A percentile compares a stretch with the other conserved stretches of the same genome.
Conservation (phyloP, 2,113 vertebrate genomes). For the Cryptotis parvus region DNA sequence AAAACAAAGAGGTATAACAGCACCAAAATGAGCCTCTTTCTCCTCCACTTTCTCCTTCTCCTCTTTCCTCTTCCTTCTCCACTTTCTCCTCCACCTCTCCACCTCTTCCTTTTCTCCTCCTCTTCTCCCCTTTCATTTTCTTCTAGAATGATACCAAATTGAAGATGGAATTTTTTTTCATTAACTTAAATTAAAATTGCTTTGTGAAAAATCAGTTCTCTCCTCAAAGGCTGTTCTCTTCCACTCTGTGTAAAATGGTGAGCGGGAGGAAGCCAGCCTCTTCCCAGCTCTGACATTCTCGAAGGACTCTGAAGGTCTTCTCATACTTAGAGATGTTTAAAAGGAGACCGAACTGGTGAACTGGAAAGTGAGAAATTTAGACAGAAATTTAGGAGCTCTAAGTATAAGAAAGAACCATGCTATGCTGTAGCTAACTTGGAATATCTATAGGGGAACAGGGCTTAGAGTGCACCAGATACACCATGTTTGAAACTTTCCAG, state of each 20-base stretch:
- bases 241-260: background rate
- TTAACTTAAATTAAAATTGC: background rate
- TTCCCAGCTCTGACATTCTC: background rate
- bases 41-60: too few relatives aligned
- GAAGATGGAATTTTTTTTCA: background rate
- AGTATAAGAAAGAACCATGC: too few relatives aligned
- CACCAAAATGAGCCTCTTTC: background rate
- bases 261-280: too few relatives aligned
- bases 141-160: background rate
- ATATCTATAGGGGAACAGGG: background rate
- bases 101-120: too few relatives aligned
- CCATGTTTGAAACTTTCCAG: background rate
- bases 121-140: too few relatives aligned
- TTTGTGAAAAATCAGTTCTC: background rate
- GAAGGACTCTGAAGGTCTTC: background rate
- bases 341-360: background rate
- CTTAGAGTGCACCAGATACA: background rate
- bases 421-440: background rate
- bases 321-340: background rate
- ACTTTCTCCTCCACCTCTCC: background rate
- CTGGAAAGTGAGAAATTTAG: too few relatives aligned
- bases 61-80: background rate
- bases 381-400: too few relatives aligned
- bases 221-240: background rate
- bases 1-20: background rate